Percentiles rank a stretch among this genome's conserved stretches.
Evolutionary conservation across 2,888 invertebrate genomes (phyloP).

Genomic region (Pomacea canaliculata): DNA sequence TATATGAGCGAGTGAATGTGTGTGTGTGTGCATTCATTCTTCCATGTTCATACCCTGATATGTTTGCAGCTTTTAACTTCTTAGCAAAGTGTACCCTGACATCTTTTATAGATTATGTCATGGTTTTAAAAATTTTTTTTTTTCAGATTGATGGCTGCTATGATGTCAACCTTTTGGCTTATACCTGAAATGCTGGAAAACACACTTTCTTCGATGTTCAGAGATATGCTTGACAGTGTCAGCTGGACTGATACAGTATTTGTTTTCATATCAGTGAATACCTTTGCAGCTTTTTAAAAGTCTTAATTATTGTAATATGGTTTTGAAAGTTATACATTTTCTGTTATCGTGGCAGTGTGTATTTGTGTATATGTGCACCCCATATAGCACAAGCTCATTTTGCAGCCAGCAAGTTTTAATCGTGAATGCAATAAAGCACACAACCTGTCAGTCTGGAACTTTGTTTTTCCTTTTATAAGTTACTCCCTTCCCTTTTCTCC

Average conservation of each 20-base stretch:
- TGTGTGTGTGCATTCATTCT: neutral
- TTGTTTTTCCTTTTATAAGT: no score
- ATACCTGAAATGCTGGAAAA: constrained; percentile 39
- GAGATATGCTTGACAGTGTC: neutral
- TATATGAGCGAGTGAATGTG: neutral
- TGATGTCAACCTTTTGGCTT: constrained; percentile 63
- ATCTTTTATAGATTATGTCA: neutral
- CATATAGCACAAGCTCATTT: no score
- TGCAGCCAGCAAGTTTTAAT: no score
- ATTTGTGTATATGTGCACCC: neutral
- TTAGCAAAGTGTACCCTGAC: neutral
- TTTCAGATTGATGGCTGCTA: constrained; percentile 64
- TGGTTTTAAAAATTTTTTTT: constrained; percentile 10
- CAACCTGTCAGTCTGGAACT: no score
- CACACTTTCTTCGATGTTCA: neutral
- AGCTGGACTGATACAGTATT: neutral
- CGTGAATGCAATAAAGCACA: no score
- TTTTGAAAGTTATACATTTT: no score
- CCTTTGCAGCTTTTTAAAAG: no score
- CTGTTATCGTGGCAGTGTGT: neutral
- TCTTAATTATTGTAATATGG: no score
- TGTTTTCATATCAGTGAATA: no score
- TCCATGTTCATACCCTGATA: neutral
- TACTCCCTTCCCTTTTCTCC: no score
- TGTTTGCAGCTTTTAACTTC: neutral